phyloP scores from a whole-genome alignment of 2,113 vertebrate genomes.

The Neofelis nebulosa region DNA sequence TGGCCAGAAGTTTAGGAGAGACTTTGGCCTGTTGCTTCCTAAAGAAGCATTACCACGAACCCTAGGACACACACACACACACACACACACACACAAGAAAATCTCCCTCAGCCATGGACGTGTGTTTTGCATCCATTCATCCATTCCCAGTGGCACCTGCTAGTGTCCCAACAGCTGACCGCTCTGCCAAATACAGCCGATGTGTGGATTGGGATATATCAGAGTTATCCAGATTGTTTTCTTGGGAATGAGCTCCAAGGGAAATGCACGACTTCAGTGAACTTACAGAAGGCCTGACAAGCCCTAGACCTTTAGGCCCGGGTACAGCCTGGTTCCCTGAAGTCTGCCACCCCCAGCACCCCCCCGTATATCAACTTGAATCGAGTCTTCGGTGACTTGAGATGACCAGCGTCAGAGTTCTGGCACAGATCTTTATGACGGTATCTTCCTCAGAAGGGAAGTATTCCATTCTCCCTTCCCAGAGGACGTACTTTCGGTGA shows the following conservation, averaged over 20 bases:
- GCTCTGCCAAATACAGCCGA: background rate
- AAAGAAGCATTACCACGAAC: background rate
- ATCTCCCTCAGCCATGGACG: rapidly evolving
- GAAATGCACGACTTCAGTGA: background rate
- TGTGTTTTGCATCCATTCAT: too few species aligned
- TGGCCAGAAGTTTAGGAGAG: background rate
- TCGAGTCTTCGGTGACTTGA: background rate
- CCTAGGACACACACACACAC: background rate
- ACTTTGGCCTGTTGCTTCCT: background rate
- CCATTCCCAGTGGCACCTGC: background rate
- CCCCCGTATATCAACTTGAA: background rate
- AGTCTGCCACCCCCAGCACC: background rate
- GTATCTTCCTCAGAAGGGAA: background rate
- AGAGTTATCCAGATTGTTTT: background rate
- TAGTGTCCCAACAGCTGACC: background rate
- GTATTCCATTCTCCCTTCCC: background rate
- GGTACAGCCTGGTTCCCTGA: background rate
- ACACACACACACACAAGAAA: background rate
- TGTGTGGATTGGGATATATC: background rate
- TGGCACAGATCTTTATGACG: background rate
- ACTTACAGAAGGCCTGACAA: too few species aligned
- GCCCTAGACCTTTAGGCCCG: background rate
- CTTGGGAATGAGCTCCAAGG: background rate
- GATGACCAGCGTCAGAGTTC: background rate
- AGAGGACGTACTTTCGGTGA: background rate